phyloP scores from a whole-genome alignment of 2,797 vertebrate species.

The Microchirus variegatus region DNA sequence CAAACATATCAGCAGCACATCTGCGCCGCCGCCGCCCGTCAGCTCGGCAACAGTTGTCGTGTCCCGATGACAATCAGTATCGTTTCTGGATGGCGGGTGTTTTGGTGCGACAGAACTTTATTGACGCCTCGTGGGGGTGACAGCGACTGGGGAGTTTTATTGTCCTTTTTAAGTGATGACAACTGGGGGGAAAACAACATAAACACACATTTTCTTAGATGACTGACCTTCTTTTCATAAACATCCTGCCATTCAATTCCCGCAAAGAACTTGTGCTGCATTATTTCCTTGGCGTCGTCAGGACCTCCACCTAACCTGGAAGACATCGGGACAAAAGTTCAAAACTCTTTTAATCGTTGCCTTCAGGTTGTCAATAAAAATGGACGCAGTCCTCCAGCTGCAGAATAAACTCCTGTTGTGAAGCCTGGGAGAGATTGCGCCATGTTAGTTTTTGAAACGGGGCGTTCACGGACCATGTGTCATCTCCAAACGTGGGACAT shows the following conservation, averaged over 20 bases:
- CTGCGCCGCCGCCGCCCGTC: constrained; percentile 36
- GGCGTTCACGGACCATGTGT: too few relatives aligned
- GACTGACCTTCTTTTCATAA: constrained; percentile 95
- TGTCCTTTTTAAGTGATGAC: background rate
- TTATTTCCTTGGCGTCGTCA: constrained; percentile 97
- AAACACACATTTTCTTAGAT: constrained; percentile 19
- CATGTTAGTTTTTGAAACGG: too few relatives aligned
- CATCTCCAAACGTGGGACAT: too few relatives aligned
- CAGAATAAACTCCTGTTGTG: too few relatives aligned
- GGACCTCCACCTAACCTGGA: constrained; percentile 93
- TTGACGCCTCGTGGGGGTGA: background rate
- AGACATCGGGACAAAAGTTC: constrained; percentile 5
- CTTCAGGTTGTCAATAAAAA: background rate
- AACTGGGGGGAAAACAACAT: background rate
- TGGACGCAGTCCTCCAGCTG: too few relatives aligned
- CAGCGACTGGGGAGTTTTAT: background rate
- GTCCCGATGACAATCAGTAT: constrained; percentile 34
- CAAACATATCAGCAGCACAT: constrained; percentile 55
- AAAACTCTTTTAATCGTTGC: background rate
- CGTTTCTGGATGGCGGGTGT: background rate
- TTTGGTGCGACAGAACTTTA: constrained; percentile 4
- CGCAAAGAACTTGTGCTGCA: constrained; percentile 97
- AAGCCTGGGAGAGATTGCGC: too few relatives aligned
- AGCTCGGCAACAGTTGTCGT: constrained; percentile 39
- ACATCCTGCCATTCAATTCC: constrained; percentile 96